A percentile compares a stretch with the other conserved stretches of the same genome.
phyloP scores from a whole-genome alignment of 2,888 invertebrate species.

The Agrochola circellaris region DNA sequence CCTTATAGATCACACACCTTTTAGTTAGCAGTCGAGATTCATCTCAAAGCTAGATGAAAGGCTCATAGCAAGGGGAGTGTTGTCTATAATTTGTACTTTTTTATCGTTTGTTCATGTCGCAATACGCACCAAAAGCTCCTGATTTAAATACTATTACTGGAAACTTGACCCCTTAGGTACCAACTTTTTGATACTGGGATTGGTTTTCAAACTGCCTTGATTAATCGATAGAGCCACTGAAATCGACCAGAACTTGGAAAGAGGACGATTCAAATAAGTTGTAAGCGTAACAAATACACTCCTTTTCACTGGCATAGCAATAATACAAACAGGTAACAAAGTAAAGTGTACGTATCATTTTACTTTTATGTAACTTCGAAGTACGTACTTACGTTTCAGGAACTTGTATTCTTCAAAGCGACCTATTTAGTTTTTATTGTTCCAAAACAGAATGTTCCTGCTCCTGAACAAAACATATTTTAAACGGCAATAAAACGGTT shows the following conservation, averaged over 20 bases:
- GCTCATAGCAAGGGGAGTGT: too few relatives aligned
- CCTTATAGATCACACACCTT: not conserved
- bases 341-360: not conserved
- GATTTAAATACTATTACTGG: too few relatives aligned
- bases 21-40: not conserved
- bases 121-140: not conserved
- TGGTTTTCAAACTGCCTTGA: not conserved
- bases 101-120: not conserved
- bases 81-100: not conserved
- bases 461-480: constrained; percentile 67
- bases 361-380: constrained; percentile 10
- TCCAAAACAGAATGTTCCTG: constrained; percentile 43
- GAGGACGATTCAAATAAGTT: not conserved
- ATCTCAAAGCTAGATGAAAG: not conserved
- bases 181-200: not conserved
- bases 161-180: not conserved
- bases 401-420: constrained; percentile 26
- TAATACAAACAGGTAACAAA: not conserved
- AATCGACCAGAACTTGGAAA: not conserved
- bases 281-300: not conserved
- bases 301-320: not conserved
- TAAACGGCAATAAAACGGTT: constrained; percentile 70
- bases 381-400: constrained; percentile 10
- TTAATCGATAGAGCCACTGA: not conserved
- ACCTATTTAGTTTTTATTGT: constrained; percentile 40